Base-by-base conservation (phyloP, 2,888 invertebrate genomes). In the Rhaphigaster nebulosa region DNA sequence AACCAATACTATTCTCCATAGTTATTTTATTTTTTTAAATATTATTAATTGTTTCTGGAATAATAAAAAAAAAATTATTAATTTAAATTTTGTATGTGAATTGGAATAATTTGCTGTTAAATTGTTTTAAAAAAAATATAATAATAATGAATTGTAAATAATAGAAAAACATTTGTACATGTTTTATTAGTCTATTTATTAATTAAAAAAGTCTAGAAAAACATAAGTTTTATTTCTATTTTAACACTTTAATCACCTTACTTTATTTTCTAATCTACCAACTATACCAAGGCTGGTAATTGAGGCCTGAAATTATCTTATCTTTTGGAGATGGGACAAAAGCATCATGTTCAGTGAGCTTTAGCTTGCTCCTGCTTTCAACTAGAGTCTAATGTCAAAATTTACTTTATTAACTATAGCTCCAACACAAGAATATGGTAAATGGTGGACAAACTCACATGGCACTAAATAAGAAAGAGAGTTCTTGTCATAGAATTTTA, bases 151-250 rank as follows among this genome's bases (percentile, higher is more conserved):
- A 38, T 76, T 76, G 70, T 76, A 76, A 76, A 38, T 76, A 34
- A 70, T 38, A 70, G 18, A 10, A 34, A 15, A 29, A 70, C 15
- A 34, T 65, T 65, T 70, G 70, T 70, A 70, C 29, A 70, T 70
- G 70, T 34, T 70, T 70, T 70, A 70, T 70, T 65, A 65, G 29
- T 34, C 20, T 70, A 70, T 70, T 70, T 70, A 70, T 70, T 70
- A 70, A 70, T 70, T 6, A 70, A 34, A 65, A 65, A 18, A 70
- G 0, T 56, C 5, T 65, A 29, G n/a, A 65, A 29, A 34, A 70
- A 34, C 15, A 18, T 0, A 15, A 29, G 2, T 34, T 38, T 34
- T 8, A 34, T 70, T 20, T 70, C n/a, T 12, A 34, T 65, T 65
- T 34, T 15, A 29, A 65, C n/a, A n/a, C n/a, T n/a, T n/a, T 1